Conservation (phyloP, 2,888 invertebrate species). For the Tubiluchus corallicola region DNA sequence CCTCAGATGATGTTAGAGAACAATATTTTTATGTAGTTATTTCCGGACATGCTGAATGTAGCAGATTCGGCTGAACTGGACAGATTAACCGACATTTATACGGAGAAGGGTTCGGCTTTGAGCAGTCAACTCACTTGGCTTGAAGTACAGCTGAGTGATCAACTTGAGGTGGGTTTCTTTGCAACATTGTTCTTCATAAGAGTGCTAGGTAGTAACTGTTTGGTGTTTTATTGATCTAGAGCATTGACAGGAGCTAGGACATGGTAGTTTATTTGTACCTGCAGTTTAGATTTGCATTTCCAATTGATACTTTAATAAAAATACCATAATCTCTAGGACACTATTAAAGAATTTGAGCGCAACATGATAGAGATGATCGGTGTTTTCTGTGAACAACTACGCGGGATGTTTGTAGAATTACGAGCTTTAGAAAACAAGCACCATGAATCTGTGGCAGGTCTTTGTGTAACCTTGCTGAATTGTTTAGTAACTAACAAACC, state of each 20-base stretch:
- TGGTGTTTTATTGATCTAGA: too few relatives aligned
- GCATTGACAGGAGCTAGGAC: too few relatives aligned
- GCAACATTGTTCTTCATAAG: too few relatives aligned
- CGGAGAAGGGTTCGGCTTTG: background rate
- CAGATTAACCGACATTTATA: background rate
- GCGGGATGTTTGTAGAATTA: background rate
- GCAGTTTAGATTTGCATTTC: too few relatives aligned
- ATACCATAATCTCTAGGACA: background rate
- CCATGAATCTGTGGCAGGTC: background rate
- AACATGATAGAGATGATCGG: background rate
- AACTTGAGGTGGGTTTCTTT: too few relatives aligned
- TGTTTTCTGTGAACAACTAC: background rate
- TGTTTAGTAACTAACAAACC: background rate
- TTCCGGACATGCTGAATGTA: background rate
- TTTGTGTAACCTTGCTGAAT: background rate
- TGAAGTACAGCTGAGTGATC: background rate
- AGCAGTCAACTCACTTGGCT: background rate
- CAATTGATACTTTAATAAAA: too few relatives aligned
- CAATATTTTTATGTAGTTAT: too few relatives aligned
- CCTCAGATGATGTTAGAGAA: too few relatives aligned
- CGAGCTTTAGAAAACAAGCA: background rate
- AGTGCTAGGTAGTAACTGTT: too few relatives aligned
- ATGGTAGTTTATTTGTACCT: too few relatives aligned
- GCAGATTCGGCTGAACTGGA: background rate
- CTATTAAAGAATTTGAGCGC: slow-evolving; percentile 3